phyloP scores from a whole-genome alignment of 2,888 invertebrate genomes.

The Ptilodon capucinus region DNA sequence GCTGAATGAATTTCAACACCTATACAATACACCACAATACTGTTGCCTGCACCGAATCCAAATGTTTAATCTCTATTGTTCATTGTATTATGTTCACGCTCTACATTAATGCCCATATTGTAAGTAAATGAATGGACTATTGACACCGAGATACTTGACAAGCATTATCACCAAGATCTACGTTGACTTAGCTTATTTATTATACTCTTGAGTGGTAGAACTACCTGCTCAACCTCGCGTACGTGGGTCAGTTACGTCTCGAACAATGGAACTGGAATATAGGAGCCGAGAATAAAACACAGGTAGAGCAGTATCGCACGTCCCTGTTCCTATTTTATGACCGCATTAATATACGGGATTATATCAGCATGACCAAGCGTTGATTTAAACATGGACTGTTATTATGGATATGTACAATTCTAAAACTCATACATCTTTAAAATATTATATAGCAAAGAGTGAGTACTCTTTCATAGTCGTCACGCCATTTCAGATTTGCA shows the following conservation, averaged over 20 bases:
- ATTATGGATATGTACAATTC: too few relatives aligned
- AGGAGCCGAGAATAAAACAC: constrained; percentile 33
- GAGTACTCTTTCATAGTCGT: too few relatives aligned
- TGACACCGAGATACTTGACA: constrained; percentile 8
- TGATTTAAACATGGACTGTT: too few relatives aligned
- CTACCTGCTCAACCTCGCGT: constrained; percentile 56
- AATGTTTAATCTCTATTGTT: constrained; percentile 33
- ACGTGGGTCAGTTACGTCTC: constrained; percentile 53
- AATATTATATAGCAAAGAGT: too few relatives aligned
- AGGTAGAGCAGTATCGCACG: constrained; percentile 28
- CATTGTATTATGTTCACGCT: constrained; percentile 27
- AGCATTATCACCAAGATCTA: neutral
- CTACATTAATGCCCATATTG: constrained; percentile 22
- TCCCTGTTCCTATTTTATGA: constrained; percentile 37
- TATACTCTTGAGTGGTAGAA: constrained; percentile 27
- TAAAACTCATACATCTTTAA: too few relatives aligned
- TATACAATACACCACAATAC: constrained; percentile 13
- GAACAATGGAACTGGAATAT: constrained; percentile 55
- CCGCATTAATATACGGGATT: constrained; percentile 15
- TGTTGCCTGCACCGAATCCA: constrained; percentile 24
- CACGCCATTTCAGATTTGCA: too few relatives aligned
- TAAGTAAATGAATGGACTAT: constrained; percentile 19
- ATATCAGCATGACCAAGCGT: constrained; percentile 15
- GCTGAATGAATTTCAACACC: constrained; percentile 35
- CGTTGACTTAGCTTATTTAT: constrained; percentile 4